Evolutionary conservation across 2,797 vertebrate species (phyloP).

Genomic region (Acropternis orthonyx): DNA sequence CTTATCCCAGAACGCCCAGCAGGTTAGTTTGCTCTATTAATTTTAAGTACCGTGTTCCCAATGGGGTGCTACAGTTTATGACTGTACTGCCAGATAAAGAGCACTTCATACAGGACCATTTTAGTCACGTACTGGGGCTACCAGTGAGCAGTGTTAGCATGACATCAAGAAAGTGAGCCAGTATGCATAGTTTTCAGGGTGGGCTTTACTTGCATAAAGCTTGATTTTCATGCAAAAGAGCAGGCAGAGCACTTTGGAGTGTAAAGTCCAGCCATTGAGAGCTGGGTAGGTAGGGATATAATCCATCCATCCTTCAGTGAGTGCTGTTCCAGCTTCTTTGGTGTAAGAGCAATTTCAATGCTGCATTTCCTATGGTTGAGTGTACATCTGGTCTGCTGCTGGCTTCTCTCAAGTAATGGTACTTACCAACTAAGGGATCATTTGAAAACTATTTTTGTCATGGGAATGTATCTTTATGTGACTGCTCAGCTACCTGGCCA

Average conservation of each 20-base stretch:
- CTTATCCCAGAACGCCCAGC: constrained; percentile 30
- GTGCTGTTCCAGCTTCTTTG: neutral
- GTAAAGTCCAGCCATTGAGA: neutral
- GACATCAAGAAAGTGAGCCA: neutral
- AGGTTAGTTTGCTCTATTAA: constrained; percentile 38
- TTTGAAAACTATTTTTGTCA: neutral
- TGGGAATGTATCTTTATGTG: neutral
- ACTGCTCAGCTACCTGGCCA: neutral
- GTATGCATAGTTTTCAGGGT: neutral
- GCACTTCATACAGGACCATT: neutral
- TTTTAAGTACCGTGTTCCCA: constrained; percentile 12
- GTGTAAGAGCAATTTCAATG: neutral
- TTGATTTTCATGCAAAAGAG: neutral
- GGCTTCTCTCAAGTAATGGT: neutral
- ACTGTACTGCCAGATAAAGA: neutral
- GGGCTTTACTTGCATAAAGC: neutral
- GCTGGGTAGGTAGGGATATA: neutral
- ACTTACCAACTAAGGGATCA: neutral
- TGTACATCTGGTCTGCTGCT: neutral
- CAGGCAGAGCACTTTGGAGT: neutral
- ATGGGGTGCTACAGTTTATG: neutral
- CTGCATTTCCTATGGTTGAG: neutral
- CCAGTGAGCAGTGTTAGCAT: neutral
- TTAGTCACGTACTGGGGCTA: neutral
- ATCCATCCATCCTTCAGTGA: neutral